Conservation (phyloP, 2,888 invertebrate genomes). For the Incurvaria masculella region DNA sequence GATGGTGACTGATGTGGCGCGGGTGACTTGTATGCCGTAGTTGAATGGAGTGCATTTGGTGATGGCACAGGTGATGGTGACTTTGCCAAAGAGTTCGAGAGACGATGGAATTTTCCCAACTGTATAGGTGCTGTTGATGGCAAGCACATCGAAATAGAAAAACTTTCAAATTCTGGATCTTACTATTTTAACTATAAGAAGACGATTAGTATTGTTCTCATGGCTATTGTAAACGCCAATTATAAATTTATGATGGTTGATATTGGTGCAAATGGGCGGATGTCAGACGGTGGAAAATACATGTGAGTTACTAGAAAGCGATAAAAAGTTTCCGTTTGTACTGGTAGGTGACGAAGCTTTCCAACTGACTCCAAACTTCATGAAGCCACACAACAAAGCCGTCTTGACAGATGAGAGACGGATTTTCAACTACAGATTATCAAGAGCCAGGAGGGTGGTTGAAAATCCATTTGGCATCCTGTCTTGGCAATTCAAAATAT, state of each 20-base stretch:
- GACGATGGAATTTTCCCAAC: slow-evolving; percentile 8
- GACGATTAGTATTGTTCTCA: slow-evolving; percentile 12
- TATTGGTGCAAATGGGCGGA: slow-evolving; percentile 10
- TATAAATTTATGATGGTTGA: slow-evolving; percentile 13
- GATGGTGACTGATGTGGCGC: slow-evolving; percentile 5
- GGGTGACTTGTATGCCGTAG: slow-evolving; percentile 1
- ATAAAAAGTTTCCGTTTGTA: slow-evolving; percentile 4
- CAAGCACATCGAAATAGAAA: slow-evolving; percentile 2
- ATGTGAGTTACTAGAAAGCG: slow-evolving; percentile 2
- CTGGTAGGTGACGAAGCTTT: slow-evolving; percentile 3
- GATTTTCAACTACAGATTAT: slow-evolving; percentile 11
- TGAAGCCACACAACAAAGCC: slow-evolving; percentile 5
- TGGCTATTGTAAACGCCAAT: slow-evolving; percentile 13
- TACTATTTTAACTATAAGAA: slow-evolving; percentile 13
- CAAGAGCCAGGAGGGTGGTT: slow-evolving; percentile 7
- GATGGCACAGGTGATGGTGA: slow-evolving; percentile 1
- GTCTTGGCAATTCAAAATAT: slow-evolving; percentile 6
- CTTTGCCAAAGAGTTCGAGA: no score
- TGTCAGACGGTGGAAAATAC: slow-evolving; percentile 4
- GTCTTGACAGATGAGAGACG: slow-evolving; percentile 6
- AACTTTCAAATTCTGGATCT: slow-evolving; percentile 7
- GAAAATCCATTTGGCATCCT: slow-evolving; percentile 13
- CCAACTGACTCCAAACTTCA: slow-evolving; percentile 1
- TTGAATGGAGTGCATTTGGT: slow-evolving; percentile 1
- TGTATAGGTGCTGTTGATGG: slow-evolving; percentile 8